A percentile compares a stretch with the other conserved stretches of the same genome.
These are phyloP conservation scores for Graptemys geographica DNA, from an alignment of 2,797 vertebrate species.

Conservation along the genomic window DNA sequence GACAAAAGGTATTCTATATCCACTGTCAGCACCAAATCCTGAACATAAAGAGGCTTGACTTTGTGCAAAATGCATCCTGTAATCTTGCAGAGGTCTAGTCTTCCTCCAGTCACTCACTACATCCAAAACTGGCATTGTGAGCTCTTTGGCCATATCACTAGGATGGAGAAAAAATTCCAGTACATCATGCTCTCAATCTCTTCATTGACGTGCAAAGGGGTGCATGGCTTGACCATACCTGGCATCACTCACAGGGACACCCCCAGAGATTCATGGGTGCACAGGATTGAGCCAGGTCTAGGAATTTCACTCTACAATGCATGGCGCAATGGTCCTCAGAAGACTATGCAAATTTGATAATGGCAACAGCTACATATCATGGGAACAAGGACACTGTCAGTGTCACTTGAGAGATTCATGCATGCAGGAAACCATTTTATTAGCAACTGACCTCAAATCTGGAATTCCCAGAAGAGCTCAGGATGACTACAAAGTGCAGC, in stretches of 20 bases:
- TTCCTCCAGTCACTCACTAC: neutral
- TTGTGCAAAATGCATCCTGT: neutral
- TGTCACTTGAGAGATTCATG: neutral
- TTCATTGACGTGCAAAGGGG: too few species aligned
- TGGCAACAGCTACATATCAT: neutral
- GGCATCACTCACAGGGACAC: neutral
- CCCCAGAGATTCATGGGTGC: neutral
- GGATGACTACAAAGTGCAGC: neutral
- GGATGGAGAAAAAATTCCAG: neutral
- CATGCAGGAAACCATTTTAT: neutral
- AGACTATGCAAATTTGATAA: neutral
- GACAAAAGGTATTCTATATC: neutral
- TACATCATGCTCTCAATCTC: neutral
- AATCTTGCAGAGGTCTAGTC: too few species aligned
- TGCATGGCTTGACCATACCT: neutral
- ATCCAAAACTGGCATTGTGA: too few species aligned
- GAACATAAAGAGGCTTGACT: neutral
- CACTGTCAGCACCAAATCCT: neutral
- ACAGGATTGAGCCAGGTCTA: neutral
- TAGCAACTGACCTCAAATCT: neutral
- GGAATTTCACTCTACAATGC: neutral
- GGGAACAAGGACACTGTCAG: neutral
- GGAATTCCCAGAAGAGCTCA: neutral
- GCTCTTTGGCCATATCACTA: neutral
- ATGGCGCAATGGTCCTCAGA: neutral